phyloP scores from a whole-genome alignment of 1,140 invertebrate species.

The Atta cephalotes region DNA sequence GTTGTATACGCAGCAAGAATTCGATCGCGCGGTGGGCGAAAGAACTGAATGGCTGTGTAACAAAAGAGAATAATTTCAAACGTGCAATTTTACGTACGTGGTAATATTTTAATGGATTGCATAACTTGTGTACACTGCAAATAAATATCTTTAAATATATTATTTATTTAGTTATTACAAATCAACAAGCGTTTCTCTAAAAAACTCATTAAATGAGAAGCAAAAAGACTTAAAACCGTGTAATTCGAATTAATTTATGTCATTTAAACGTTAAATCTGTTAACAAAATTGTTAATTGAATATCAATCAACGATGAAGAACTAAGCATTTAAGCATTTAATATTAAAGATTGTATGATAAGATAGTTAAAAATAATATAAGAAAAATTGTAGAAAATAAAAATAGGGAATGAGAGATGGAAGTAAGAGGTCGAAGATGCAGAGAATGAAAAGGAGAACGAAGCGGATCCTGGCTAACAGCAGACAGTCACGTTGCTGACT shows the following conservation, averaged over 20 bases:
- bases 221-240: not conserved
- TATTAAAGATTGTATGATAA: not conserved
- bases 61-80: not conserved
- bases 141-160: not conserved
- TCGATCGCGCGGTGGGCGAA: not conserved
- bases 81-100: not conserved
- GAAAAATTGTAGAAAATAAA: not conserved
- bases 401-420: conserved; percentile 14
- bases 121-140: not conserved
- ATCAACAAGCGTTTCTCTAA: not conserved
- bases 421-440: conserved; percentile 10
- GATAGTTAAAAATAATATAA: not conserved
- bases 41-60: not conserved
- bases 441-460: conserved; percentile 48
- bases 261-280: not conserved
- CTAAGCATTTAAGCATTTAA: not conserved
- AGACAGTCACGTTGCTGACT: conserved; percentile 81
- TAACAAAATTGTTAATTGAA: conserved; percentile 28
- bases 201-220: not conserved
- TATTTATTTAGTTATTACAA: not conserved
- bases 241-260: not conserved
- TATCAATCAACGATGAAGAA: conserved; percentile 19
- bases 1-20: not conserved
- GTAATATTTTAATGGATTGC: conserved; percentile 1
- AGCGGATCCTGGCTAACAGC: conserved; percentile 77